Base-by-base conservation (phyloP, 2,888 invertebrate genomes). In the Troides oblongomaculatus region DNA sequence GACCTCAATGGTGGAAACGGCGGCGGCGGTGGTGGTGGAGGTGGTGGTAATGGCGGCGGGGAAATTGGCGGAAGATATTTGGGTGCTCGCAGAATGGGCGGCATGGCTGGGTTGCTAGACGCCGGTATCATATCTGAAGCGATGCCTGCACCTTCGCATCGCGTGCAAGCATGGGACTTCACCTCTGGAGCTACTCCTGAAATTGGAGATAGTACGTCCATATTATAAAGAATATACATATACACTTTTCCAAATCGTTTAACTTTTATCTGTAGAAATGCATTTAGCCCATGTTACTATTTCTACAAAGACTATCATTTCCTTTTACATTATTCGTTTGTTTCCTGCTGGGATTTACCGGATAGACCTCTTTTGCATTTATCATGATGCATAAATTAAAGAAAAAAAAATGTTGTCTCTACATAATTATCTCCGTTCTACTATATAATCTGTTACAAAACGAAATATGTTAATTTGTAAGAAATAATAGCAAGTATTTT, bases 141-240 rank as follows among this genome's bases (percentile, higher is more conserved):
- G 6, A 91, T 95, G 62, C 93, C 95, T 46, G 94, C 94, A 62
- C 94, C 95, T 60, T 95, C 95, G 76, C 96, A 97, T 86, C 93
- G 97, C 74, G 96, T 97, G 76, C 97, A 97, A 88, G 95, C 95
- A 60, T 97, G 97, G 97, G 96, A 97, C 89, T 96, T 97, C 85
- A 94, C 95, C 5, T 92, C 94, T 61, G 94, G 94, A 72, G 88
- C 92, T 76, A 94, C 97, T 73, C 97, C 97, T 0, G 95, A 96
- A 78, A 95, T 97, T 72, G 94, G 94, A 59, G 94, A 96, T 81
- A 93, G 97, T 97, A 84, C 10, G 69, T 64, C 53, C 0, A 23
- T 58, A 10, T 58, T 58, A 58, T 23, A 58, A 14, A 58, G 57
- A 58, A 23, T 23, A 58, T 58, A 53, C 8, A n/a, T n/a, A 53